These are phyloP conservation scores for Panzeria rudis DNA, from an alignment of 2,888 invertebrate genomes.

Conservation along the genomic window DNA sequence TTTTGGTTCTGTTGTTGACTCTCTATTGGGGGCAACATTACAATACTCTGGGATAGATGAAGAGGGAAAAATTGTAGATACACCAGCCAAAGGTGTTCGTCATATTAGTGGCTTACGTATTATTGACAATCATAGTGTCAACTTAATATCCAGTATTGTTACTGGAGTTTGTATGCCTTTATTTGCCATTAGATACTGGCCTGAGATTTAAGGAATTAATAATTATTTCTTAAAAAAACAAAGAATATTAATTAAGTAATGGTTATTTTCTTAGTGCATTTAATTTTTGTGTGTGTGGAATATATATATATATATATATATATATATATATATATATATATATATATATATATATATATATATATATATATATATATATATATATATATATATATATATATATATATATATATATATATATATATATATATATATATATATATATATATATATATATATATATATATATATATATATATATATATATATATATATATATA, in stretches of 20 bases:
- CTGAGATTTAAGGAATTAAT: constrained; percentile 77
- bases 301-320: background rate
- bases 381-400: background rate
- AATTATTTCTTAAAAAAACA: background rate
- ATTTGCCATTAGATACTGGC: constrained; percentile 86
- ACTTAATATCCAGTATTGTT: constrained; percentile 91
- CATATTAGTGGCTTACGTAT: constrained; percentile 91
- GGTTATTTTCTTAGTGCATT: background rate
- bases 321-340: background rate
- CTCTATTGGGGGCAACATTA: constrained; percentile 91
- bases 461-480: background rate
- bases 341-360: background rate
- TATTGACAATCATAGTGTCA: constrained; percentile 94
- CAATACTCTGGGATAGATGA: constrained; percentile 93
- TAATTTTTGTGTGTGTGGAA: constrained; percentile 5
- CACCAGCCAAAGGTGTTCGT: constrained; percentile 88
- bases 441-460: background rate
- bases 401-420: background rate
- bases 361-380: background rate
- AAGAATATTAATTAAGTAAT: background rate
- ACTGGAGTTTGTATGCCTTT: constrained; percentile 89
- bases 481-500: background rate
- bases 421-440: background rate
- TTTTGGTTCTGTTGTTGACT: constrained; percentile 92
- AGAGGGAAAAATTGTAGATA: constrained; percentile 89